A percentile compares a stretch with the other conserved stretches of the same genome.
Evolutionary conservation across 2,113 vertebrate species (phyloP).

Genomic region (Cepphus grylle): DNA sequence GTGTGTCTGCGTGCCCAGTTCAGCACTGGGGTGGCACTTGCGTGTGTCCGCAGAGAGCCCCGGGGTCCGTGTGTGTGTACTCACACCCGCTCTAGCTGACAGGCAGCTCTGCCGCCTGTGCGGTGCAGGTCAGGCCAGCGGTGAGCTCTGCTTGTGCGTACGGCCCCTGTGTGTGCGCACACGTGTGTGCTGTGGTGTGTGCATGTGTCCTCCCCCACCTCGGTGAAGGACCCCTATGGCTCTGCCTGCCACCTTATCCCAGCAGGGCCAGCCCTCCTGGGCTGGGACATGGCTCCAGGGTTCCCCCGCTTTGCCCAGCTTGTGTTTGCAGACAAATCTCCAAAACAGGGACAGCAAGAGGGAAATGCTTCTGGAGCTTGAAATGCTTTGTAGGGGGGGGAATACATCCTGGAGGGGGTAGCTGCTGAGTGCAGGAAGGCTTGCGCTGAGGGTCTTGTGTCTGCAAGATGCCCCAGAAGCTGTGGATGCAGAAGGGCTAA

Average conservation of each 20-base stretch:
- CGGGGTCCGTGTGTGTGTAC: not conserved
- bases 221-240: not conserved
- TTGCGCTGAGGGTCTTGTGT: not conserved
- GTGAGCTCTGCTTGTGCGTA: not conserved
- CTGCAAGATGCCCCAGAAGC: not conserved
- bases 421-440: not conserved
- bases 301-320: not conserved
- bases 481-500: not conserved
- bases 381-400: not conserved
- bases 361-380: not conserved
- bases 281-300: fast-evolving
- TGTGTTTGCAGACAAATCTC: not conserved
- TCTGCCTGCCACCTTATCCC: not conserved
- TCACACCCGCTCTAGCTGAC: not conserved
- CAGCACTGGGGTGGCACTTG: slow-evolving; percentile 13
- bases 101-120: not conserved
- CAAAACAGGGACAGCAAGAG: fast-evolving
- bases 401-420: not conserved
- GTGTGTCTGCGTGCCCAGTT: not conserved
- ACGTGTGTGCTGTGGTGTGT: not conserved
- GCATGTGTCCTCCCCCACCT: not conserved
- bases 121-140: fast-evolving
- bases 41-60: not conserved
- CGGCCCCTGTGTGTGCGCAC: not conserved
- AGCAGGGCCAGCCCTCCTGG: fast-evolving